phyloP scores from a whole-genome alignment of 2,888 invertebrate genomes.

The Limenitis camilla region DNA sequence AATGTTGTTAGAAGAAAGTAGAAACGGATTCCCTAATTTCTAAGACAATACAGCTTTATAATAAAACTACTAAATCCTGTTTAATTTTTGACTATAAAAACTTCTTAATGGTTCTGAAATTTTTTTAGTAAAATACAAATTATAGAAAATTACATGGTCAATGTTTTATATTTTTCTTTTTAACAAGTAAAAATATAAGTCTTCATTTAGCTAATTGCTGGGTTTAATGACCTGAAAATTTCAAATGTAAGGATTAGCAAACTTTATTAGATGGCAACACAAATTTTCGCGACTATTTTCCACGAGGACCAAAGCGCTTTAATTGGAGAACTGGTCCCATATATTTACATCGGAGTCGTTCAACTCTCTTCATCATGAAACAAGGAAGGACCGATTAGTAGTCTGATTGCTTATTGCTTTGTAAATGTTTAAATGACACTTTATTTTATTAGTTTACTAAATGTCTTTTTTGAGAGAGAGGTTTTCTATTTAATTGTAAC shows the following conservation, averaged over 20 bases:
- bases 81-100: too few relatives aligned
- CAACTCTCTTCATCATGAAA: constrained; percentile 31
- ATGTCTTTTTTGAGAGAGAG: too few relatives aligned
- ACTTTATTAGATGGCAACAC: not conserved
- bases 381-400: constrained; percentile 1
- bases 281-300: constrained; percentile 25
- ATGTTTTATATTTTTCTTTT: too few relatives aligned
- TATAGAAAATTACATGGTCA: too few relatives aligned
- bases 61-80: too few relatives aligned
- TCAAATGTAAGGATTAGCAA: not conserved
- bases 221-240: not conserved
- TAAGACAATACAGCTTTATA: not conserved
- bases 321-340: constrained; percentile 45
- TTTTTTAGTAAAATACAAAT: too few relatives aligned
- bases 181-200: too few relatives aligned
- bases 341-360: constrained; percentile 54
- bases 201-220: too few relatives aligned
- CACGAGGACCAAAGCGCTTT: constrained; percentile 30
- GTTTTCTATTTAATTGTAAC: too few relatives aligned
- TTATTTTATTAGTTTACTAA: too few relatives aligned
- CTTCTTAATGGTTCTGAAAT: too few relatives aligned
- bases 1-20: not conserved
- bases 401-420: not conserved
- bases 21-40: not conserved
- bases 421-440: too few relatives aligned